Conservation (phyloP, 2,797 vertebrate species). For the Otolemur crassicaudatus region DNA sequence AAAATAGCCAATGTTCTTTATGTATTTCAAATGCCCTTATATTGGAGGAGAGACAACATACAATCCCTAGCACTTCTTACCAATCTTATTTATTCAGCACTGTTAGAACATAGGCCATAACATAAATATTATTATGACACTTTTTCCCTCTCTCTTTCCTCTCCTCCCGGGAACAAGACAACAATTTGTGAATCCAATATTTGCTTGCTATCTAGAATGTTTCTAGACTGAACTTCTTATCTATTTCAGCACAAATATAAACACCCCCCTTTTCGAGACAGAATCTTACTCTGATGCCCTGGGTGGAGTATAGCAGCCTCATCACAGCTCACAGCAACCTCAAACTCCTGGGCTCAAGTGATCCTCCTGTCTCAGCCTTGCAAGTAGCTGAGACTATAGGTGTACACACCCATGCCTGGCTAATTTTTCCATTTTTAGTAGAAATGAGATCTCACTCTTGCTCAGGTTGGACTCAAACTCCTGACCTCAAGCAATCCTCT, state of each 20-base stretch:
- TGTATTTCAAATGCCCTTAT: background rate
- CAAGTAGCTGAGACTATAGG: too few relatives aligned
- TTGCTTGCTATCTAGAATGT: background rate
- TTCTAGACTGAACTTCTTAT: background rate
- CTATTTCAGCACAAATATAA: background rate
- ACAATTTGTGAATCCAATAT: conserved; percentile 13
- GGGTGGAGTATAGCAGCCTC: too few relatives aligned
- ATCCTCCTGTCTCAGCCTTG: too few relatives aligned
- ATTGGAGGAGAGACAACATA: background rate
- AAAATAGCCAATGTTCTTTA: conserved; percentile 25
- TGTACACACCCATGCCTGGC: too few relatives aligned
- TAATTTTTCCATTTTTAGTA: too few relatives aligned
- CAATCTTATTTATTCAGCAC: background rate
- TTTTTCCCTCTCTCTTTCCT: background rate
- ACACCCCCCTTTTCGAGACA: too few relatives aligned
- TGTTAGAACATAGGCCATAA: background rate
- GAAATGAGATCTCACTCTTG: too few relatives aligned
- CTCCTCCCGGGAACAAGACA: background rate
- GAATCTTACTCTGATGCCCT: too few relatives aligned
- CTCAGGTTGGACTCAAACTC: too few relatives aligned
- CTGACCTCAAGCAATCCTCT: too few relatives aligned
- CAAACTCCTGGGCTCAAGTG: too few relatives aligned
- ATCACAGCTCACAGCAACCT: too few relatives aligned
- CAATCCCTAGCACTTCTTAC: background rate
- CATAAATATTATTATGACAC: background rate